A percentile compares a stretch with the other conserved stretches of the same genome.
These are phyloP conservation scores for Megalopta genalis DNA, from an alignment of 1,140 invertebrate species.

Conservation along the genomic window DNA sequence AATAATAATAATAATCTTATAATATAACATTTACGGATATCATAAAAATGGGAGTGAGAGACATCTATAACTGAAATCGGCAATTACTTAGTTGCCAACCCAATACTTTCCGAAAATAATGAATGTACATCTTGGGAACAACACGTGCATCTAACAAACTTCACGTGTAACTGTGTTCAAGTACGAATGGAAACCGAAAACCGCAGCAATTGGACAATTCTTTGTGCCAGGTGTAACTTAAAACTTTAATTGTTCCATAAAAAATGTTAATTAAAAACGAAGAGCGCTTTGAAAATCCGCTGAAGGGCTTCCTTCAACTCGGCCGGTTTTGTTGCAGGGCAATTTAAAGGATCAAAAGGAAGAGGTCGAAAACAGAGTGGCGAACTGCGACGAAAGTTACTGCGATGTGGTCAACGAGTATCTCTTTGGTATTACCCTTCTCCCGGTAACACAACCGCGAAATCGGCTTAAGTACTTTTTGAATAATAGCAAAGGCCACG, in stretches of 20 bases:
- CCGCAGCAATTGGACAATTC: not conserved
- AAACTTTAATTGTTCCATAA: not conserved
- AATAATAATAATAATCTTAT: no score
- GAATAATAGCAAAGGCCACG: slow-evolving; percentile 59
- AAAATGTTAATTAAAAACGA: slow-evolving; percentile 3
- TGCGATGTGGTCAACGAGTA: slow-evolving; percentile 42
- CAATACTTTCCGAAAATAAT: no score
- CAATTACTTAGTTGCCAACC: no score
- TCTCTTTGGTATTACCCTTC: slow-evolving; percentile 48
- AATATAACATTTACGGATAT: no score
- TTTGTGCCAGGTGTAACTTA: not conserved
- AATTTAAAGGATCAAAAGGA: slow-evolving; percentile 18
- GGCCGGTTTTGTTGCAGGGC: slow-evolving; percentile 1
- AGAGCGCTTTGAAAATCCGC: not conserved
- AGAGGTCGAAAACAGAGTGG: slow-evolving; percentile 9
- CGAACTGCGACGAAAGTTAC: slow-evolving; percentile 19
- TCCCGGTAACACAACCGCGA: slow-evolving; percentile 39
- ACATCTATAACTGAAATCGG: no score
- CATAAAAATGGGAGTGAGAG: no score
- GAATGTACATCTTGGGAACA: no score
- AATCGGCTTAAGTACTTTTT: slow-evolving; percentile 71
- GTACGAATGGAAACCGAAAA: not conserved
- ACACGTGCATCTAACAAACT: no score
- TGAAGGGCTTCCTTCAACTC: not conserved
- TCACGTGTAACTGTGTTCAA: no score